These are phyloP conservation scores for Dyspetes luteomarginatus DNA, from an alignment of 2,888 invertebrate species.

Conservation along the genomic window DNA sequence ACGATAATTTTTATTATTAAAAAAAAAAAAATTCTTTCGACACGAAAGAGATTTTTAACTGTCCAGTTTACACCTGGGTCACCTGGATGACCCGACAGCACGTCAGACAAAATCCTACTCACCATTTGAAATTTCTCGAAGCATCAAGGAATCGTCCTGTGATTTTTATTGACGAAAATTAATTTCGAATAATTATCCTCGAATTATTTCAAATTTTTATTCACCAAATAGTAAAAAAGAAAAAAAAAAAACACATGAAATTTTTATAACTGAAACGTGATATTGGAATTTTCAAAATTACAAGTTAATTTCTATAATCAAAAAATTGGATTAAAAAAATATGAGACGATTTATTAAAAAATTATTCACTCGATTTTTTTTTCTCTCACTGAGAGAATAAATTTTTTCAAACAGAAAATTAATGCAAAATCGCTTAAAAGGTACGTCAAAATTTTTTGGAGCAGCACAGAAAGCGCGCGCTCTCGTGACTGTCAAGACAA, in stretches of 20 bases:
- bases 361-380: too few species aligned
- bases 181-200: slow-evolving; percentile 59
- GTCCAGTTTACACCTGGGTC: too few species aligned
- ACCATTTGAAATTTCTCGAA: slow-evolving; percentile 51
- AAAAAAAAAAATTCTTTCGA: too few species aligned
- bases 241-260: not conserved
- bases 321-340: too few species aligned
- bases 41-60: too few species aligned
- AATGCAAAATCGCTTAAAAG: too few species aligned
- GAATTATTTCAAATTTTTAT: not conserved
- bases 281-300: not conserved
- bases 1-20: too few species aligned
- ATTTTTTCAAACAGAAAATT: not conserved
- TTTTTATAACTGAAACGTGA: not conserved
- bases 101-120: slow-evolving; percentile 33
- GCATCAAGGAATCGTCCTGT: slow-evolving; percentile 3
- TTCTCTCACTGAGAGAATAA: too few species aligned
- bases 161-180: slow-evolving; percentile 20
- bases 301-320: not conserved
- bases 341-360: too few species aligned
- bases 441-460: too few species aligned
- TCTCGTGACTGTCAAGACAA: slow-evolving; percentile 41
- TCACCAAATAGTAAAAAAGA: not conserved
- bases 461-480: slow-evolving; percentile 28
- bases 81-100: too few species aligned